Conservation (phyloP, 2,888 invertebrate genomes). For the Spilarctia lutea region DNA sequence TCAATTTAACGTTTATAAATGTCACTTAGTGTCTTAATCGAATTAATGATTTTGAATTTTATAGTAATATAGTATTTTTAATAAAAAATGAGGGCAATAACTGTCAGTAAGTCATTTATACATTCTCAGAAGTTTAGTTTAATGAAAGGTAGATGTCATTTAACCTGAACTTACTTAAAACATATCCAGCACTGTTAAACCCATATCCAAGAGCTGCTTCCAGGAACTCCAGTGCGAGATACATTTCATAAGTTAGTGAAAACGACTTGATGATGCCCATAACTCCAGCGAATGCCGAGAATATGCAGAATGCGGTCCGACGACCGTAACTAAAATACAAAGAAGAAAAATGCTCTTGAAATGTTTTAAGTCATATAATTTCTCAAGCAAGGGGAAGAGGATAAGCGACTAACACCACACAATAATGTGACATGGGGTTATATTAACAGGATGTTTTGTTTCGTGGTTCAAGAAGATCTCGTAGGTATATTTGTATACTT, state of each 20-base stretch:
- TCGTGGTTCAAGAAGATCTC: no score
- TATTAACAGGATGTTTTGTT: no score
- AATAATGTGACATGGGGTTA: no score
- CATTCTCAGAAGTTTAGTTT: neutral
- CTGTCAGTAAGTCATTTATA: neutral
- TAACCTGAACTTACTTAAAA: constrained; percentile 68
- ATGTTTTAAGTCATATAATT: neutral
- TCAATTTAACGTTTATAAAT: no score
- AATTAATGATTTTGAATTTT: no score
- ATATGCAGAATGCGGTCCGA: constrained; percentile 83
- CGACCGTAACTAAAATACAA: constrained; percentile 80
- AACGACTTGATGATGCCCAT: constrained; percentile 85
- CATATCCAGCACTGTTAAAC: constrained; percentile 84
- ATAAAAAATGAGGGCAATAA: neutral
- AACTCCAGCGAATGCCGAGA: constrained; percentile 78
- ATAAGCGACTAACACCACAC: no score
- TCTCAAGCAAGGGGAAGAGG: no score
- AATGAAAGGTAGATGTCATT: neutral
- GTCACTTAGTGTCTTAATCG: no score
- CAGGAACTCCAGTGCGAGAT: constrained; percentile 85
- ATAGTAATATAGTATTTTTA: no score
- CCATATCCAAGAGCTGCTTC: constrained; percentile 86
- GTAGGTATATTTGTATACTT: no score
- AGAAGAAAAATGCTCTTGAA: neutral
- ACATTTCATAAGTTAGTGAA: constrained; percentile 85